Base-by-base conservation (phyloP, 1,140 invertebrate genomes). In the Zaprionus gabonicus region DNA sequence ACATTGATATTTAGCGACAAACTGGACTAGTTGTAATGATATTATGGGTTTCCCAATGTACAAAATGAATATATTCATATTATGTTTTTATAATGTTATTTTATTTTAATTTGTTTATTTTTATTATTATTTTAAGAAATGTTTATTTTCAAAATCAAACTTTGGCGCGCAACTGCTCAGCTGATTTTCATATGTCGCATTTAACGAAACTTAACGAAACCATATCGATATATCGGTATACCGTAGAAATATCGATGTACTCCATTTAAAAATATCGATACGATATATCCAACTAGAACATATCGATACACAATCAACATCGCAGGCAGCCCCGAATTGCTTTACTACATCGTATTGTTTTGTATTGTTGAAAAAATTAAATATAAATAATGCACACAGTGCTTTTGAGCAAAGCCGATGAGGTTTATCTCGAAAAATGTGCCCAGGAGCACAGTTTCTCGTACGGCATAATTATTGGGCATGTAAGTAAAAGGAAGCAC, bases 391-490 rank as follows among this genome's bases (percentile, higher is more conserved):
- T 91, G 85, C 85, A 81, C 74, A 91, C 86, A 71, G 76, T 92
- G 75, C 76, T 91, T 13, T 64, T 92, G 28, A 92, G 82, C 77
- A 92, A 92, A 76, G 44, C 74, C 46, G 91, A 92, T 69, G 86
- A 92, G 73, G 70, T 72, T 55, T 92, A 92, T 81, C 72, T 92
- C 72, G 74, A 92, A 71, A 92, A 92, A 74, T 92, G 91, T 76
- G 87, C 90, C 38, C 80, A 82, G 56, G 91, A 92, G 64, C 76
- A 86, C 70, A 82, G 82, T 58, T 82, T 92, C 77, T 82, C 86
- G 13, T 92, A 82, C 38, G 91, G 91, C 46, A 91, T 92, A 58
- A 91, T 92, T 44, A 76, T 92, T 65, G 91, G 91, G 20, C 91
- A 92, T 76, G 91, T 92, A 79, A 83, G 86, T 91, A 49, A 65